Evolutionary conservation across 2,797 vertebrate genomes (phyloP).

Genomic region (Anabacerthia variegaticeps): DNA sequence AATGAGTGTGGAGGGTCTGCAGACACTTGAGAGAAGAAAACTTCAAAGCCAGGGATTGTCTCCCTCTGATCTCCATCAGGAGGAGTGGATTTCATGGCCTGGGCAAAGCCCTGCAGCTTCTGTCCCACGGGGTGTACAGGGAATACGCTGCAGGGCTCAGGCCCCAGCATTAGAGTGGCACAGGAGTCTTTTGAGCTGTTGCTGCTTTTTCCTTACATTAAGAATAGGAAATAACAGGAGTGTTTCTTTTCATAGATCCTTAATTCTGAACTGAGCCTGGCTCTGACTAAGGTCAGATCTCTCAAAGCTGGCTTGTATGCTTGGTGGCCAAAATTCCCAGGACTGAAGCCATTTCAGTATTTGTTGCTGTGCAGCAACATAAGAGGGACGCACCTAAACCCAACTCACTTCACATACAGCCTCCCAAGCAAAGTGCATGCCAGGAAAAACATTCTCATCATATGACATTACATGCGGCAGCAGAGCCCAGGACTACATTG

Average conservation of each 20-base stretch:
- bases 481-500: background rate
- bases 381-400: background rate
- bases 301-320: background rate
- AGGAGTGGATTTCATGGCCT: background rate
- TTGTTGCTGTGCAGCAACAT: background rate
- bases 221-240: background rate
- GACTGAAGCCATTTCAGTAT: background rate
- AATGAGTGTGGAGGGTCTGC: fast-evolving
- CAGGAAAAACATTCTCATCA: background rate
- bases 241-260: background rate
- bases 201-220: background rate
- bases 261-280: background rate
- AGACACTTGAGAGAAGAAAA: background rate
- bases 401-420: background rate
- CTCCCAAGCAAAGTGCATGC: background rate
- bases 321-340: background rate
- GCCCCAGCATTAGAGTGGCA: background rate
- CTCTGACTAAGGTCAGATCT: background rate
- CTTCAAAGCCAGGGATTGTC: background rate
- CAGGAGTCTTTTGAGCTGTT: background rate
- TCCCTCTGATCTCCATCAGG: background rate
- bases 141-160: background rate
- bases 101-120: background rate
- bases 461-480: background rate
- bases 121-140: background rate